Conservation (phyloP, 2,797 vertebrate species). For the Myioborus melanocephalus region DNA sequence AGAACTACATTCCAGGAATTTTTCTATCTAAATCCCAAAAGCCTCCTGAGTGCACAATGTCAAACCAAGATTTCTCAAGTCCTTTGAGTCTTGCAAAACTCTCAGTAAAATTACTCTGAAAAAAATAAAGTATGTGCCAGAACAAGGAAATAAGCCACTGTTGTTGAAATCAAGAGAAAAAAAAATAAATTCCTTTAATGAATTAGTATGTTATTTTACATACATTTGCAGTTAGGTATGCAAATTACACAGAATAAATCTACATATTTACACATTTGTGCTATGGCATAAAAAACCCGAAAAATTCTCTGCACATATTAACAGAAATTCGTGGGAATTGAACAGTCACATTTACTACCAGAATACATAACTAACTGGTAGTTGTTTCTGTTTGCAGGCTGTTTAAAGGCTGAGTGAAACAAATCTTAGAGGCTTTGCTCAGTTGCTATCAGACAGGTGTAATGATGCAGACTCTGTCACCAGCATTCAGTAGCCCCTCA, state of each 20-base stretch:
- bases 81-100: slow-evolving; percentile 6
- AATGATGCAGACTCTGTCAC: not conserved
- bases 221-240: not conserved
- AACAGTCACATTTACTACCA: not conserved
- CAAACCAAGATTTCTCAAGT: not conserved
- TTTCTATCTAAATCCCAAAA: slow-evolving; percentile 18
- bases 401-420: not conserved
- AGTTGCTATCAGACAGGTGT: not conserved
- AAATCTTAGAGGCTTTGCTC: not conserved
- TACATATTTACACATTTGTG: not conserved
- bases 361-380: not conserved
- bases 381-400: not conserved
- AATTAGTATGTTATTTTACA: not conserved
- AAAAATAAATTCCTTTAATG: not conserved
- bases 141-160: not conserved
- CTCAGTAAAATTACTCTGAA: not conserved
- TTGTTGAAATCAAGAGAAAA: not conserved
- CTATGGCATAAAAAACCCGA: not conserved
- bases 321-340: not conserved
- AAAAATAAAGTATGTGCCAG: not conserved
- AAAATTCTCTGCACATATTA: not conserved
- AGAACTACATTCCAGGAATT: slow-evolving; percentile 21
- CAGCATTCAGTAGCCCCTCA: not conserved
- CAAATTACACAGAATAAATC: not conserved
- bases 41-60: not conserved